phyloP scores from a whole-genome alignment of 1,140 invertebrate species.

The Drosophila ercepeae region DNA sequence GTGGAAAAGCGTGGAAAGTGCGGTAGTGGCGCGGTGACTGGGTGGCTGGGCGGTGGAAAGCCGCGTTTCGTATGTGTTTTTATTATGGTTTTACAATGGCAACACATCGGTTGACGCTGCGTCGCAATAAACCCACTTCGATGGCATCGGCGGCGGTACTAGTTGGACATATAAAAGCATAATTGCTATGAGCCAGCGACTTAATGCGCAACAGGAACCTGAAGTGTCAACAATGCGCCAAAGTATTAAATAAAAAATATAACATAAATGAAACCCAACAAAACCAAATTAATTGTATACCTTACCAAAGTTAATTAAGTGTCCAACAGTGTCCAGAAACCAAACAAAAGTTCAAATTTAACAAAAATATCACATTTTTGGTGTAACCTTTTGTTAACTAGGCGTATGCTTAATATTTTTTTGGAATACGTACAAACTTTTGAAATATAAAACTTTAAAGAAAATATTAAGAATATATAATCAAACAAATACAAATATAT shows the following conservation, averaged over 20 bases:
- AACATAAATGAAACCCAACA: neutral
- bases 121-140: slow-evolving; percentile 69
- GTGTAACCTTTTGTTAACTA: neutral
- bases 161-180: slow-evolving; percentile 69
- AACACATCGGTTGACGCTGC: slow-evolving; percentile 44
- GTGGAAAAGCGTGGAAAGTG: slow-evolving; percentile 26
- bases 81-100: slow-evolving; percentile 71
- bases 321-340: neutral
- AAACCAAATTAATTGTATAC: neutral
- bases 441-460: neutral
- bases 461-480: neutral
- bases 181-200: slow-evolving; percentile 61
- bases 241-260: slow-evolving; percentile 8
- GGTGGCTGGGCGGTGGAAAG: slow-evolving; percentile 3
- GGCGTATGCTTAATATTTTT: slow-evolving; percentile 15
- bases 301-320: slow-evolving; percentile 9
- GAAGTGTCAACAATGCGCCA: slow-evolving; percentile 54
- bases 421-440: neutral
- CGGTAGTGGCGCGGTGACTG: slow-evolving; percentile 7
- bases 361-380: neutral
- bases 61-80: slow-evolving; percentile 18
- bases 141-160: slow-evolving; percentile 40
- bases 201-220: slow-evolving; percentile 70
- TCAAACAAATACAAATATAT: neutral
- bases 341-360: neutral